Evolutionary conservation across 2,797 vertebrate species (phyloP).

Genomic region (Sternotherus odoratus): DNA sequence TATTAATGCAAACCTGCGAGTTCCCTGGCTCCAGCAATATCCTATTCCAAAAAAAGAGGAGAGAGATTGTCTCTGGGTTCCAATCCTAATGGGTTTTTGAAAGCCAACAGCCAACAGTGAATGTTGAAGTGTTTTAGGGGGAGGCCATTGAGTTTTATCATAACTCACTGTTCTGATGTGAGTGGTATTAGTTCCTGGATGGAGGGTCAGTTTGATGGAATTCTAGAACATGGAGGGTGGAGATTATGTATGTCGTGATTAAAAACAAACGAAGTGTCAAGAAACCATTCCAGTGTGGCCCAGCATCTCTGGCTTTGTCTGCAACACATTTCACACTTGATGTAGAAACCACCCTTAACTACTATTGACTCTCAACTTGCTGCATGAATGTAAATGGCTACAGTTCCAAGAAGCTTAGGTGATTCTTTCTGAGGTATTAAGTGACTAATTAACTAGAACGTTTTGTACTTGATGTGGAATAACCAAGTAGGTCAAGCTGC

Average conservation of each 20-base stretch:
- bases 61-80: background rate
- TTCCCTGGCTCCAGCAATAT: background rate
- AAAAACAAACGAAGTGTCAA: background rate
- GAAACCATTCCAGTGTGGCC: background rate
- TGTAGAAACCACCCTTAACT: background rate
- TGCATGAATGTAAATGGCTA: conserved; percentile 33
- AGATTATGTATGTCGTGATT: background rate
- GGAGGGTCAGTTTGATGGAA: background rate
- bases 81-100: background rate
- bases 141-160: background rate
- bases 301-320: background rate
- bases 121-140: background rate
- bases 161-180: background rate
- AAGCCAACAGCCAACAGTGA: background rate
- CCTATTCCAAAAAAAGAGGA: accelerated
- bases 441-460: conserved; percentile 59
- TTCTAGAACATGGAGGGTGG: accelerated
- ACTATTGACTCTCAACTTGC: background rate
- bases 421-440: conserved; percentile 57
- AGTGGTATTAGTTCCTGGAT: background rate
- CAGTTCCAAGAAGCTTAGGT: conserved; percentile 21
- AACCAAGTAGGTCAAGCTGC: background rate
- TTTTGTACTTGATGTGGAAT: background rate
- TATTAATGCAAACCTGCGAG: background rate
- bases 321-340: conserved; percentile 8